Percentiles rank a stretch among this genome's conserved stretches.
Conservation (phyloP, 2,888 invertebrate species). For the Mythimna ferrago region DNA sequence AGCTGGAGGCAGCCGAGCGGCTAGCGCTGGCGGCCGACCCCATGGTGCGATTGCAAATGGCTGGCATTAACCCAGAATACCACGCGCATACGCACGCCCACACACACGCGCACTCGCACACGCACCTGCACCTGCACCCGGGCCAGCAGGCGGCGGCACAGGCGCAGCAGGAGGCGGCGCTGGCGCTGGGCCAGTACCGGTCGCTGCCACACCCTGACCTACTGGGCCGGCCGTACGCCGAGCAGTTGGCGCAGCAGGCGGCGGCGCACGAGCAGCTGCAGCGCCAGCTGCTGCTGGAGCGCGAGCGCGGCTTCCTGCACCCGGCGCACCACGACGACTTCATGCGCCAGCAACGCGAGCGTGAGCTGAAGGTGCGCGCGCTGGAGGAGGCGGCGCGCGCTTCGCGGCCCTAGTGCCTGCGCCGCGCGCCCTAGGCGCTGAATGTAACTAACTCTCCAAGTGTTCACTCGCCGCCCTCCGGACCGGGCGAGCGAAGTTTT, state of each 20-base stretch:
- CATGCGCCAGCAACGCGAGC: constrained; percentile 95
- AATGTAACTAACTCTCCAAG: constrained; percentile 60
- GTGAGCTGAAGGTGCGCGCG: constrained; percentile 96
- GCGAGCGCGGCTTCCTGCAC: constrained; percentile 93
- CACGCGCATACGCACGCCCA: constrained; percentile 98
- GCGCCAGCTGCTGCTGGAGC: constrained; percentile 95
- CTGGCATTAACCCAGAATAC: constrained; percentile 96
- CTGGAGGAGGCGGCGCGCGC: constrained; percentile 96
- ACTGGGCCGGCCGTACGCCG: constrained; percentile 95
- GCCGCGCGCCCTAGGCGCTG: constrained; percentile 54
- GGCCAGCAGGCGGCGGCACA: constrained; percentile 92
- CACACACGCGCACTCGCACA: constrained; percentile 97
- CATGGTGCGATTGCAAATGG: constrained; percentile 98
- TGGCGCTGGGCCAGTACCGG: constrained; percentile 89
- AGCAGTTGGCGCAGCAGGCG: constrained; percentile 94
- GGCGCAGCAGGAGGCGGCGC: constrained; percentile 93
- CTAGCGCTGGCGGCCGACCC: constrained; percentile 97
- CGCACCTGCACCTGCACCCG: constrained; percentile 95
- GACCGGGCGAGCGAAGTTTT: constrained; percentile 63
- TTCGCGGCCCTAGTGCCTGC: constrained; percentile 82
- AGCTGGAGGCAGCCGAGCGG: constrained; percentile 94
- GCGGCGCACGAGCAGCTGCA: constrained; percentile 96
- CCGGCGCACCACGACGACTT: constrained; percentile 89
- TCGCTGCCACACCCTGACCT: constrained; percentile 94
- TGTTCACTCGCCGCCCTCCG: constrained; percentile 62